Evolutionary conservation across 2,888 invertebrate species (phyloP), one percentile per base, ranked within the genome.

Genomic region (Lepidocyrtoides sp.): DNA sequence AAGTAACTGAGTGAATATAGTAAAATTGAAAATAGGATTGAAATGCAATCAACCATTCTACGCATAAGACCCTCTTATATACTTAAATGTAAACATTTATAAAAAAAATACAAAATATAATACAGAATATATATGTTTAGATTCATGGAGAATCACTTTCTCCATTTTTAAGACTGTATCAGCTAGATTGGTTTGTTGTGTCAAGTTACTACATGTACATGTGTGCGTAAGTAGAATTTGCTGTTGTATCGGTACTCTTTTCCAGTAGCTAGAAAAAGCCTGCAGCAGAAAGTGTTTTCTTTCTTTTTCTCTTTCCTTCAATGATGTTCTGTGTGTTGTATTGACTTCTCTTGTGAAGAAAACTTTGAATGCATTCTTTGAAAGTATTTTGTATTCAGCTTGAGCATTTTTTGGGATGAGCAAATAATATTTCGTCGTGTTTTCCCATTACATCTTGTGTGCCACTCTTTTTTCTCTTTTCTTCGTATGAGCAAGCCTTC

Each of bases 331-430:
- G 8, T 36, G 23, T n/a, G 51, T 69, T 60, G 41, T 85, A 32
- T 20, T 8, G 32, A 32, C 72, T 57, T 36, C 36, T 57, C 57
- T 57, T 69, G 29, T 69, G 17, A 54, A 26, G 51, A 51, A 88
- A 89, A 89, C 83, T 89, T 89, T 83, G 72, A 89, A 84, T 90
- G 90, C 90, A 90, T 90, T 90, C 79, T 84, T 75, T 83, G 26
- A 89, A 89, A 82, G 54, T 90, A 90, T 66, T 90, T 84, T 77
- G 90, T 90, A 90, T 90, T 90, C 90, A 63, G 79, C 79, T 54
- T n/a, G 84, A 79, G 90, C 23, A 63, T 44, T 84, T 72, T 66
- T 48, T 48, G 23, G 84, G 90, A 85, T 90, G 90, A 84, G 79
- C 90, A 90, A 90, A 84, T 89, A 89, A 89, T 84, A 84, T 84